Evolutionary conservation across 2,797 vertebrate species (phyloP).

Genomic region (Pteronotus mesoamericanus): DNA sequence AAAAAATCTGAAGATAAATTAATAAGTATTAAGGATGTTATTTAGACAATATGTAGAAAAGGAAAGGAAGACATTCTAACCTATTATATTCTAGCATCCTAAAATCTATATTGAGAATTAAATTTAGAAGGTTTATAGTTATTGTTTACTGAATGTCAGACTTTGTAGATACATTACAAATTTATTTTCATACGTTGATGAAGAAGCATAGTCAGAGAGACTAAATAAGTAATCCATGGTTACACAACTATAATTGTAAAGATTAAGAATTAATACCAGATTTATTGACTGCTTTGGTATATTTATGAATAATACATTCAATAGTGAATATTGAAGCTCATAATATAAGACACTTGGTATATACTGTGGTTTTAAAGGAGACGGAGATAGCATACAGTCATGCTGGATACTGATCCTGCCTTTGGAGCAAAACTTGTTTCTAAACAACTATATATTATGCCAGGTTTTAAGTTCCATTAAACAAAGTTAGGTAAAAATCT

Average conservation of each 20-base stretch:
- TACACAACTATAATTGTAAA: not conserved
- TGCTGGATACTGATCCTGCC: not conserved
- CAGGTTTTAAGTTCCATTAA: not conserved
- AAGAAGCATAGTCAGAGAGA: not conserved
- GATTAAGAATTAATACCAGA: not conserved
- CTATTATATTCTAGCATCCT: not conserved
- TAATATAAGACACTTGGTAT: not conserved
- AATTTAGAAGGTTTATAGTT: not conserved
- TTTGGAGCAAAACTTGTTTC: not conserved
- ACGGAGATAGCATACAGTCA: fast-evolving
- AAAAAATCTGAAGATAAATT: not conserved
- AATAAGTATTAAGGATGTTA: not conserved
- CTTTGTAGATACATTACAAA: not conserved
- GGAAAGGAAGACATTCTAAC: not conserved
- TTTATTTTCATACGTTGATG: not conserved
- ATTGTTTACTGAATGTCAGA: not conserved
- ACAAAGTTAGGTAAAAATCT: not conserved
- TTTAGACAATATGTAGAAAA: not conserved
- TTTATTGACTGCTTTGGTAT: not conserved
- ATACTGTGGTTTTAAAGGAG: not conserved
- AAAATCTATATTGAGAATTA: not conserved
- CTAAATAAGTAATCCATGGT: not conserved
- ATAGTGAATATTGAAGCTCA: not conserved
- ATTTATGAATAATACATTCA: not conserved
- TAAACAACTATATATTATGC: not conserved